Evolutionary conservation across 2,888 invertebrate genomes (phyloP).

Genomic region (Synanthedon formicaeformis): DNA sequence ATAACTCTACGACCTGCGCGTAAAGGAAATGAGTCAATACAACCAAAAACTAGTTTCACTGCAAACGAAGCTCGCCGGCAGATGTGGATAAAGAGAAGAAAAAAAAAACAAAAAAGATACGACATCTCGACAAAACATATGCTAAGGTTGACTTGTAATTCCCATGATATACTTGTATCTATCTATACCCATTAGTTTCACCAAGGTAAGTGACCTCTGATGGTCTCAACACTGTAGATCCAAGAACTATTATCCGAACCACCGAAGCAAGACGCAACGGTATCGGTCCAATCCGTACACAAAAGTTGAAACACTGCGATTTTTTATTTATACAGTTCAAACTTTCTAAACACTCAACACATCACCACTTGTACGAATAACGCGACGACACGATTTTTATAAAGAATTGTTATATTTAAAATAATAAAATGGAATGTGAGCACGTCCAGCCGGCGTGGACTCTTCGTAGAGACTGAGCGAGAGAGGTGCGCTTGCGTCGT

Average conservation of each 20-base stretch:
- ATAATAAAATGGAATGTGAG: background rate
- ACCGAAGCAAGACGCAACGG: slow-evolving; percentile 61
- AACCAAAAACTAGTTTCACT: background rate
- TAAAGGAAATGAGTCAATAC: slow-evolving; percentile 19
- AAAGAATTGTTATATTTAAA: background rate
- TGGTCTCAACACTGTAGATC: slow-evolving; percentile 61
- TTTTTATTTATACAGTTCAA: slow-evolving; percentile 21
- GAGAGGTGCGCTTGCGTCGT: slow-evolving; percentile 51
- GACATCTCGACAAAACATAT: background rate
- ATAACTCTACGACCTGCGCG: background rate
- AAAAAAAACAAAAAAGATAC: background rate
- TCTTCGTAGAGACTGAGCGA: slow-evolving; percentile 46
- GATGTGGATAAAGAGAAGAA: background rate
- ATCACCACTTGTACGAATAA: slow-evolving; percentile 8
- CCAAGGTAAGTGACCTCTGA: slow-evolving; percentile 66
- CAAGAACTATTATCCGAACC: slow-evolving; percentile 60
- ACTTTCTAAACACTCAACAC: slow-evolving; percentile 23
- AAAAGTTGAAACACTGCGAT: slow-evolving; percentile 11
- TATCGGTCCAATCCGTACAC: slow-evolving; percentile 35
- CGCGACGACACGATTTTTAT: slow-evolving; percentile 10
- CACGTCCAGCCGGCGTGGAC: background rate
- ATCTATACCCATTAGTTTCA: slow-evolving; percentile 5
- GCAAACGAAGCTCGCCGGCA: background rate
- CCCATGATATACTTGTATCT: background rate
- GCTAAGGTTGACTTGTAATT: background rate